Base-by-base conservation (phyloP, 1,140 invertebrate species). In the Pseudomyrmex gracilis region DNA sequence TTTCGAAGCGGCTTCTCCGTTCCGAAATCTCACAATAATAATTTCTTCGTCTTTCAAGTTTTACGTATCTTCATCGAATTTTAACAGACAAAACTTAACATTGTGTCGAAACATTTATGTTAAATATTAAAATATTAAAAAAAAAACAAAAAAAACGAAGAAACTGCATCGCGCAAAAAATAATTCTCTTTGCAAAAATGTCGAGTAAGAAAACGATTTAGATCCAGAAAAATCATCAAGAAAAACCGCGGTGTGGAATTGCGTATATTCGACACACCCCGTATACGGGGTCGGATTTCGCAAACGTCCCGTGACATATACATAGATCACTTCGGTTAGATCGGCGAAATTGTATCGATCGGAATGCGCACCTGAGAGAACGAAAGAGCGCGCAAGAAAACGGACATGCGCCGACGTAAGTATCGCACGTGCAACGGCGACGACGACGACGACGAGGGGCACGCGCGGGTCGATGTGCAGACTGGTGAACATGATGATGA, bases 301-400 rank as follows among this genome's bases (percentile, higher is more conserved):
- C 63, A 77, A 77, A 77, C 63, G 63, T 61, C 24, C 49, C 51
- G 49, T 67, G 63, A 68, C 63, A 68, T 67, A 77, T 68, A 68
- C 74, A 55, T 77, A 61, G 86, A 87, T 87, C 85, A 82, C 83
- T 78, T 73, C 67, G 34, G 34, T 84, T 84, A 82, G 86, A 87
- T 87, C 85, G 83, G 86, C 86, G 85, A 87, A 87, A 87, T 87
- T 86, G 86, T 87, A 87, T 87, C 86, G 86, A 87, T 87, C 73
- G 86, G 85, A 87, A 84, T 87, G 85, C 86, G 86, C 73, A 87
- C 85, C 80, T 87, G 83, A 74, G 80, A 34, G 73, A 64, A 58
- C 67, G 73, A 84, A 84, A 68, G 86, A 87, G 34, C 85, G 85
- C 73, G 67, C 60, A 73, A 87, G 85, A 68, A 77, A 77, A 87